Base-by-base conservation (phyloP, 2,888 invertebrate species). In the Octodonta nipae region DNA sequence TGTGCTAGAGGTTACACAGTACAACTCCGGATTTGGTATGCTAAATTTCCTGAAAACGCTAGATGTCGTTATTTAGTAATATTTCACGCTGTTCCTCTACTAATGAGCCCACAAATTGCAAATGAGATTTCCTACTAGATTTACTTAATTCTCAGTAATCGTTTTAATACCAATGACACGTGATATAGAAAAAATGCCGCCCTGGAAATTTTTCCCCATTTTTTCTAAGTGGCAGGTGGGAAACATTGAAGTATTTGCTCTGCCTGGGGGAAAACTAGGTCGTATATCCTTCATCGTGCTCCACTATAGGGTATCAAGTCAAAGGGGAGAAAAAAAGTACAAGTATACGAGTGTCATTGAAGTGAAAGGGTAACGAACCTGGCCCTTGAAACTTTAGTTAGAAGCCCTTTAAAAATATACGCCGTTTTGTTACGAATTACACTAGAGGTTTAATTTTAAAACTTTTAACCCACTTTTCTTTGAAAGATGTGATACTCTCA, bases 331-430 rank as follows among this genome's bases (percentile, higher is more conserved):
- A 22, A 22, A 22, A 22, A 22, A 22, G 22, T 22, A 22, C 22
- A 22, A 22, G 22, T 22, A 10, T 22, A 22, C 30, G 26, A 35
- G 35, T 35, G 29, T 32, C 35, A 35, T 35, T 26, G 35, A n/a
- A 32, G 32, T 32, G 32, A 35, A 35, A 32, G 36, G 36, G 36
- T 36, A 36, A 36, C 32, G 36, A 36, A 36, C 36, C 26, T 20
- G 25, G 15, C 30, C 33, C 36, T 36, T 25, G 33, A 36, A 33
- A 36, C 28, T 33, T 33, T 28, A 16, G 26, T 13, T 32, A 28
- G 27, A 14, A 11, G 26, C 11, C 24, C 22, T 22, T 22, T 4
- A 22, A 22, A 22, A 22, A 4, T 22, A 22, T 22, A 4, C 22
- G 22, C 10, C 22, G 22, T 22, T 22, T 22, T 22, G 22, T 22